Percentiles rank a stretch among this genome's conserved stretches.
Conservation (phyloP, 2,797 vertebrate genomes). For the Geotrypetes seraphini region DNA sequence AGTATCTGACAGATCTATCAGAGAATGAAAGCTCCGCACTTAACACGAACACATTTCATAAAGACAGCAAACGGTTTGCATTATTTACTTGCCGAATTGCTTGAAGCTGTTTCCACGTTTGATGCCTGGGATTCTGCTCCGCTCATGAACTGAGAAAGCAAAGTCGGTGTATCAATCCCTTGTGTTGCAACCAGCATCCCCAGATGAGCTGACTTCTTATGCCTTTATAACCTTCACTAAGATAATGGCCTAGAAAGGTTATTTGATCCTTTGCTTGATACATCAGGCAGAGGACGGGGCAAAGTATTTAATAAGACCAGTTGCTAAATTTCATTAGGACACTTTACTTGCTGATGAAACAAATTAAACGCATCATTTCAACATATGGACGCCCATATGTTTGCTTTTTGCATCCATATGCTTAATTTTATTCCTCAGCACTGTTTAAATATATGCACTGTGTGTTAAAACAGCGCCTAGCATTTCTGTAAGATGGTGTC, state of each 20-base stretch:
- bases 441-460: conserved; percentile 18
- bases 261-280: too few species aligned
- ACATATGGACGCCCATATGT: conserved; percentile 43
- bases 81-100: conserved; percentile 25
- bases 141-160: conserved; percentile 10
- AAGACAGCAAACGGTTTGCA: conserved; percentile 24
- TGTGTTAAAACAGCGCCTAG: conserved; percentile 33
- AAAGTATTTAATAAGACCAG: too few species aligned
- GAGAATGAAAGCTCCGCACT: conserved; percentile 17
- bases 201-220: neutral
- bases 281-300: too few species aligned
- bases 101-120: conserved; percentile 29
- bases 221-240: conserved; percentile 2
- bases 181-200: neutral
- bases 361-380: too few species aligned
- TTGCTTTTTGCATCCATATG: conserved; percentile 39
- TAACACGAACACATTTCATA: conserved; percentile 21
- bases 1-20: too few species aligned
- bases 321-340: too few species aligned
- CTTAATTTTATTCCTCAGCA: conserved; percentile 16
- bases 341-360: too few species aligned
- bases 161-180: conserved; percentile 1
- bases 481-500: too few species aligned
- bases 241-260: neutral
- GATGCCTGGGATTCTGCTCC: conserved; percentile 20